Evolutionary conservation across 2,888 invertebrate genomes (phyloP).

Genomic region (Drosophila histrio): DNA sequence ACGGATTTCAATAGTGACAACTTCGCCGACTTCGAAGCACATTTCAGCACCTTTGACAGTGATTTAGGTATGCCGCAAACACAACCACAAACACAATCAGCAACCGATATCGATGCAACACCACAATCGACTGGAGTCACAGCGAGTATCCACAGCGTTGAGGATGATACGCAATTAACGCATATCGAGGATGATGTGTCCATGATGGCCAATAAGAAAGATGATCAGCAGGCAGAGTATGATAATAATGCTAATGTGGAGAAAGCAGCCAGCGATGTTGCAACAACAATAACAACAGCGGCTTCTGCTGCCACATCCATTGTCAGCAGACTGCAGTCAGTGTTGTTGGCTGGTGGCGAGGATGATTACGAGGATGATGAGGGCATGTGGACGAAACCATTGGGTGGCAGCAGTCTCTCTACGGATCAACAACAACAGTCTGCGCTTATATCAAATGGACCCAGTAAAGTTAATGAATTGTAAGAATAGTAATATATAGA

Average conservation of each 20-base stretch:
- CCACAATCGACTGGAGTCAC: constrained; percentile 6
- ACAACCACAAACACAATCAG: constrained; percentile 20
- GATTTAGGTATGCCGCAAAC: constrained; percentile 70
- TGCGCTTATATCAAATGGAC: constrained; percentile 66
- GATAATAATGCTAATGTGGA: constrained; percentile 83
- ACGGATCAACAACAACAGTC: constrained; percentile 34
- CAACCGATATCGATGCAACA: background rate
- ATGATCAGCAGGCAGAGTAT: constrained; percentile 70
- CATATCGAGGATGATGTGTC: constrained; percentile 39
- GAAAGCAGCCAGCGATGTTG: constrained; percentile 57
- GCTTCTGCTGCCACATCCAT: constrained; percentile 50
- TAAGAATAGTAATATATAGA: constrained; percentile 41
- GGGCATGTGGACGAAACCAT: constrained; percentile 82
- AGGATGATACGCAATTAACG: constrained; percentile 21
- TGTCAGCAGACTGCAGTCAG: constrained; percentile 66
- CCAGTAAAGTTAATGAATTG: constrained; percentile 69
- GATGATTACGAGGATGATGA: constrained; percentile 81
- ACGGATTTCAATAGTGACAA: constrained; percentile 79
- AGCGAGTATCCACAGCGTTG: constrained; percentile 17
- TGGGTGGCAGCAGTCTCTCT: constrained; percentile 61
- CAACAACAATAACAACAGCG: constrained; percentile 31
- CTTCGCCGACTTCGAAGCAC: constrained; percentile 84
- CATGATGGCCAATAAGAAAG: constrained; percentile 31
- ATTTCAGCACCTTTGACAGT: constrained; percentile 80
- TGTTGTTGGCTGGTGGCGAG: constrained; percentile 70